Evolutionary conservation across 2,797 vertebrate species (phyloP), one percentile per base, ranked within the genome.

Genomic region (Sparidentex hasta): DNA sequence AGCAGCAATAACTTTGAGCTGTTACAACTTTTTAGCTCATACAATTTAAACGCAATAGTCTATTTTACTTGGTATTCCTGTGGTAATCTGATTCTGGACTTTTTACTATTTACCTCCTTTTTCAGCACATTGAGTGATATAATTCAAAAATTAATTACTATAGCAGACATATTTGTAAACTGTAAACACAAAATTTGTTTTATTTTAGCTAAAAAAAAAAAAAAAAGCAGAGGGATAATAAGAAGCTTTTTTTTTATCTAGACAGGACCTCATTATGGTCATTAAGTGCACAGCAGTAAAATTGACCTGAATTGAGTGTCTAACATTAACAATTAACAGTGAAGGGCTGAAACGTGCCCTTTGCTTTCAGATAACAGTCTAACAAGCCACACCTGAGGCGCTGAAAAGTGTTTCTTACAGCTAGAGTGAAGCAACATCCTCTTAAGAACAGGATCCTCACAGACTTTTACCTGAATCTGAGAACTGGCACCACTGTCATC

Each of bases 381-480:
- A n/a, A 17, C 14, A 38, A 65, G 33, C 63, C 65, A 71, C 57
- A 48, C n/a, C 64, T 59, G 52, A 29, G 21, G 66, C 27, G 7
- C 3, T 25, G 21, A 58, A n/a, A 52, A 6, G 17, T 48, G 16
- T 7, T 59, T 65, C 33, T 6, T 21, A n/a, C 14, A 70, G 55
- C 4, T 41, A 33, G 9, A 3, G 8, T 33, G 23, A 55, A 68
- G 50, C 27, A 43, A 56, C 2, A 17, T 33, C 18, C 7, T 48
- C 48, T 62, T 17, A 51, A 20, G 20, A 59, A 38, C n/a, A 71
- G 48, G 13, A 47, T 47, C 7, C 68, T 61, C 29, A 38, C 3
- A 21, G 8, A 17, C 18, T 54, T 89, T 94, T 95, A 96, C 95
- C 95, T 95, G 64, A 74, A 80, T 80, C 78, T 89, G 87, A 78